Evolutionary conservation across 2,113 vertebrate genomes (phyloP), one percentile per base, ranked within the genome.

Genomic region (Gavia stellata): DNA sequence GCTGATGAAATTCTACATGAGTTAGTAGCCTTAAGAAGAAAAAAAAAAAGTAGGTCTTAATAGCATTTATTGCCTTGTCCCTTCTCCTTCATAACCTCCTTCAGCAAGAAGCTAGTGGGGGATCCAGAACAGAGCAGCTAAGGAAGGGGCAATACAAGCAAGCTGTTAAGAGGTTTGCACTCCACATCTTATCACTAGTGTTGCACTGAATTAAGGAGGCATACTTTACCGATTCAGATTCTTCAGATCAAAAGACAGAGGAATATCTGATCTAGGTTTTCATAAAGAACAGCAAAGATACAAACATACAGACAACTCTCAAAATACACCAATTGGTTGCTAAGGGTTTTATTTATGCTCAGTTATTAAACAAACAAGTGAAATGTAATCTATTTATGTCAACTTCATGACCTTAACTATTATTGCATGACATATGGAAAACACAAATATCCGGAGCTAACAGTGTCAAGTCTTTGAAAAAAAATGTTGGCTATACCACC

Each of bases 241-340:
- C 42, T 36, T 78, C 26, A 28, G 6, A 4, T 7, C 18, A 45
- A 53, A 55, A 79, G 18, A 25, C 25, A 56, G 25, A 33, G 33
- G 59, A 92, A 75, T 5, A 93, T 15, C 12, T 5, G 19, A 38
- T 3, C 11, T 26, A 55, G 25, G 34, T 81, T 79, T 83, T 65
- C 49, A 42, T 40, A 47, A 81, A 61, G 34, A 84, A 33, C 10
- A 73, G 24, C 17, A 38, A 62, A 33, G 16, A 80, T 13, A 53
- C 44, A 68, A 67, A 85, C 31, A 65, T 0, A 0, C 0, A 77
- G 25, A 31, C 16, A 62, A 36, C 38, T 45, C 58, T 63, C 26
- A 70, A 81, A 94, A 88, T 18, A 74, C n/a, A 56, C 31, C 40
- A 24, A 17, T 31, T 67, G 33, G 55, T 53, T 79, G 29, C 45